These are phyloP conservation scores for Charina bottae DNA, from an alignment of 2,113 vertebrate genomes.

Conservation along the genomic window DNA sequence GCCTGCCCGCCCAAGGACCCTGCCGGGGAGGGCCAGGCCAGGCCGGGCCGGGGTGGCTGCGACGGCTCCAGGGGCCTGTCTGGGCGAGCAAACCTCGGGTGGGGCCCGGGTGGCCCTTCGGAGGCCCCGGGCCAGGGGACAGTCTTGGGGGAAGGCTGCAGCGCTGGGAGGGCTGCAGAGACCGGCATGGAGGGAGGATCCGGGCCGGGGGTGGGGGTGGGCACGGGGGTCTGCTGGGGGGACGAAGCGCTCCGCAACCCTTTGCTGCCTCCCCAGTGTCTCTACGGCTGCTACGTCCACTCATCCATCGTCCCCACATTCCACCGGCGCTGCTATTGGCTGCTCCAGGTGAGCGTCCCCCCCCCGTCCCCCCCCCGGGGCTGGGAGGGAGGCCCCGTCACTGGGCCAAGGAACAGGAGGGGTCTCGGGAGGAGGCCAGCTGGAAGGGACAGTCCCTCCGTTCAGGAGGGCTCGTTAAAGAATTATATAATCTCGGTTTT, in stretches of 20 bases:
- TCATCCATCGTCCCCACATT: slow-evolving; percentile 99
- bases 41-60: accelerated
- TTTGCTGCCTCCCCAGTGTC: slow-evolving; percentile 82
- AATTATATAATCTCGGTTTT: background rate
- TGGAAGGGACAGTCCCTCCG: too few species aligned
- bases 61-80: background rate
- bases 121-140: too few species aligned
- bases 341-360: slow-evolving; percentile 93
- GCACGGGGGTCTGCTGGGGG: slow-evolving; percentile 52
- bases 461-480: too few species aligned
- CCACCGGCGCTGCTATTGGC: slow-evolving; percentile 99
- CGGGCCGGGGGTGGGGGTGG: background rate
- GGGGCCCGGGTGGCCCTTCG: too few species aligned
- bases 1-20: too few species aligned
- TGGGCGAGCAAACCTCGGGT: background rate
- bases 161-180: accelerated
- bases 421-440: background rate
- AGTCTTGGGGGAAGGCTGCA: accelerated
- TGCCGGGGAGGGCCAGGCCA: too few species aligned
- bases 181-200: background rate
- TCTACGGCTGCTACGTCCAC: slow-evolving; percentile 98
- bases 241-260: slow-evolving; percentile 14
- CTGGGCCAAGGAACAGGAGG: background rate
- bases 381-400: too few species aligned
- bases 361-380: too few species aligned